These are phyloP conservation scores for Ridgeia piscesae DNA, from an alignment of 1,140 invertebrate species.

Conservation along the genomic window DNA sequence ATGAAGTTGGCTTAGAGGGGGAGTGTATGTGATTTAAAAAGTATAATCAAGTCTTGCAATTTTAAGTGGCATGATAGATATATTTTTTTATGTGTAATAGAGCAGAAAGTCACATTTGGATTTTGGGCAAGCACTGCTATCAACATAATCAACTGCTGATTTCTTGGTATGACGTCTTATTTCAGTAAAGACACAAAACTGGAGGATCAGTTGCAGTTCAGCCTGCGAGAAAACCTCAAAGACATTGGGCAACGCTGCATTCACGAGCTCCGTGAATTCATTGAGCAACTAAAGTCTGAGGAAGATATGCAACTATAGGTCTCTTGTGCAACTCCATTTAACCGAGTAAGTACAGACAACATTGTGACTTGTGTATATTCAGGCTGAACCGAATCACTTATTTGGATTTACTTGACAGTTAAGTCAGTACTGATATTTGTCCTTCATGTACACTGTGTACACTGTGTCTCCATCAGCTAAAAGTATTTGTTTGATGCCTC, in stretches of 20 bases:
- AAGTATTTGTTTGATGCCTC: too few species aligned
- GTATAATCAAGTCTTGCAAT: not conserved
- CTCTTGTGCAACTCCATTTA: not conserved
- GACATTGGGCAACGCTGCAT: constrained; percentile 35
- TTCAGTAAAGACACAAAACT: constrained; percentile 33
- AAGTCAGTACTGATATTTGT: too few species aligned
- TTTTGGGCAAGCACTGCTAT: not conserved
- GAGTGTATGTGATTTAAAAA: too few species aligned
- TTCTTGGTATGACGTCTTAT: not conserved
- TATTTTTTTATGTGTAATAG: not conserved
- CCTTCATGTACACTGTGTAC: too few species aligned
- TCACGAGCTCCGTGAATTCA: constrained; percentile 32
- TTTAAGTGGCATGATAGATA: not conserved
- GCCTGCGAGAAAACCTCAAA: constrained; percentile 32
- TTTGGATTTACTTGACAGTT: too few species aligned
- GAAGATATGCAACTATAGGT: not conserved
- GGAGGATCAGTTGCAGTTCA: constrained; percentile 30
- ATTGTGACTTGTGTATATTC: not conserved
- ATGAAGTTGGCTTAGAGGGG: not conserved
- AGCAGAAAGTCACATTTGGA: not conserved
- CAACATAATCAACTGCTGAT: not conserved
- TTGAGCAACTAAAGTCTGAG: constrained; percentile 29
- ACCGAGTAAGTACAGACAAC: not conserved
- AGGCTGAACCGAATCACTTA: not conserved
- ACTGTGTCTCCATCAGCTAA: too few species aligned